Conservation (phyloP, 2,113 vertebrate genomes). For the Cettia cetti region DNA sequence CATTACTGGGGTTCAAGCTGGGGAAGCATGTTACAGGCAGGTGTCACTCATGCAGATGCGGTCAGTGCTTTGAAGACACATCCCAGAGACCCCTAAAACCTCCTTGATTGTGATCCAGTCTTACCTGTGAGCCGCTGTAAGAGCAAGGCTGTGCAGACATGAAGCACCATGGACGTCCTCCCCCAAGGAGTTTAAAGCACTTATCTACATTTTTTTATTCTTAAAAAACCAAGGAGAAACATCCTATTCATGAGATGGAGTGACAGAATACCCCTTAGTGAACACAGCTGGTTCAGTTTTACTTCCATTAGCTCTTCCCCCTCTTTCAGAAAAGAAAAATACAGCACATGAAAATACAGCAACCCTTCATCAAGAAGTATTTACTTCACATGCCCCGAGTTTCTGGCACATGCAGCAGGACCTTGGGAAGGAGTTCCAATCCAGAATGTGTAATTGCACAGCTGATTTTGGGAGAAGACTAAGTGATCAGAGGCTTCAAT, state of each 20-base stretch:
- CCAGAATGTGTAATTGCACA: neutral
- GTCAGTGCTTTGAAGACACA: neutral
- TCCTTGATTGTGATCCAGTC: neutral
- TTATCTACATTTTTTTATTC: neutral
- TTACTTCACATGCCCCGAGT: neutral
- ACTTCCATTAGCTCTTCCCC: neutral
- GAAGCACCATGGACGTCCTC: neutral
- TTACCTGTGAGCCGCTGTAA: neutral
- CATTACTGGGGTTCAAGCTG: fast-evolving
- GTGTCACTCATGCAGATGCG: neutral
- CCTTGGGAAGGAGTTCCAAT: neutral
- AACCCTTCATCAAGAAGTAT: neutral
- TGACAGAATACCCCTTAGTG: neutral
- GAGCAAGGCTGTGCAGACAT: neutral
- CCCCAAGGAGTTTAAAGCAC: neutral
- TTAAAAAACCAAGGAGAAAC: neutral
- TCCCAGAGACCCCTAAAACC: neutral
- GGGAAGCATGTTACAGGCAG: fast-evolving
- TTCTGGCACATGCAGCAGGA: fast-evolving
- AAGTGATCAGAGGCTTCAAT: neutral
- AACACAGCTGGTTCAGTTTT: neutral
- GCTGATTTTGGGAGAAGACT: neutral
- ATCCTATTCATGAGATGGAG: neutral
- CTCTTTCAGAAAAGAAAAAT: neutral
- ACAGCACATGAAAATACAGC: neutral